Conservation (phyloP, 92 coral and sea anemone species). For the Palythoa grandiflora region DNA sequence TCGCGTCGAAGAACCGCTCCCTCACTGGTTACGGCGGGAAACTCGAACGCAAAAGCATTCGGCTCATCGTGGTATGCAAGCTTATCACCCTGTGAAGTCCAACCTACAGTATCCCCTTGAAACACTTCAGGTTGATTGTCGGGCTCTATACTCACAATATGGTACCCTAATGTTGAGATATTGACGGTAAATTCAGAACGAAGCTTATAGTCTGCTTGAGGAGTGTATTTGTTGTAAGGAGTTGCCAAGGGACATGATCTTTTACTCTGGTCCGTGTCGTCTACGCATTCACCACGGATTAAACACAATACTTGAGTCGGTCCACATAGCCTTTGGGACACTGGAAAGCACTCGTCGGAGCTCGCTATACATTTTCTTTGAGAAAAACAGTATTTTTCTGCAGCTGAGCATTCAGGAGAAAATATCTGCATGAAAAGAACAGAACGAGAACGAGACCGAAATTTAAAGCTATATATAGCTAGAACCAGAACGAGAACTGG, state of each 20-base stretch:
- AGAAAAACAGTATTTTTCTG: constrained; percentile 73
- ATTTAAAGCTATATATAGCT: too few relatives aligned
- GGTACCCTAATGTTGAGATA: constrained; percentile 75
- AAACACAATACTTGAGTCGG: constrained; percentile 67
- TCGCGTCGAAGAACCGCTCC: constrained; percentile 75
- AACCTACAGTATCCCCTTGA: constrained; percentile 83
- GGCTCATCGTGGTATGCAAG: constrained; percentile 67
- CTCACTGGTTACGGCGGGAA: constrained; percentile 38
- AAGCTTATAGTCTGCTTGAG: constrained; percentile 83
- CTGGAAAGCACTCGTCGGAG: constrained; percentile 47
- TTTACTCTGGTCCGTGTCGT: constrained; percentile 62
- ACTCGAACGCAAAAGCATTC: constrained; percentile 67
- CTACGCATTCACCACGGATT: constrained; percentile 69
- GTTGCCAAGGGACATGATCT: constrained; percentile 59
- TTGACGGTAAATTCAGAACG: constrained; percentile 64
- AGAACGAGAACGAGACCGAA: too few relatives aligned
- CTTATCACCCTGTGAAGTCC: constrained; percentile 79
- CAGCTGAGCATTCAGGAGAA: constrained; percentile 68
- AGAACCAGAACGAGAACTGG: not conserved
- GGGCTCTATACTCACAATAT: constrained; percentile 63
- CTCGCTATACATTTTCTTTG: constrained; percentile 66
- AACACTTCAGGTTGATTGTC: constrained; percentile 60
- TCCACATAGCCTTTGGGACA: constrained; percentile 55
- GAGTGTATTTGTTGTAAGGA: constrained; percentile 64
- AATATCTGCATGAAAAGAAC: constrained; percentile 59